Conservation (phyloP, 2,797 vertebrate genomes). For the Myotis myotis region DNA sequence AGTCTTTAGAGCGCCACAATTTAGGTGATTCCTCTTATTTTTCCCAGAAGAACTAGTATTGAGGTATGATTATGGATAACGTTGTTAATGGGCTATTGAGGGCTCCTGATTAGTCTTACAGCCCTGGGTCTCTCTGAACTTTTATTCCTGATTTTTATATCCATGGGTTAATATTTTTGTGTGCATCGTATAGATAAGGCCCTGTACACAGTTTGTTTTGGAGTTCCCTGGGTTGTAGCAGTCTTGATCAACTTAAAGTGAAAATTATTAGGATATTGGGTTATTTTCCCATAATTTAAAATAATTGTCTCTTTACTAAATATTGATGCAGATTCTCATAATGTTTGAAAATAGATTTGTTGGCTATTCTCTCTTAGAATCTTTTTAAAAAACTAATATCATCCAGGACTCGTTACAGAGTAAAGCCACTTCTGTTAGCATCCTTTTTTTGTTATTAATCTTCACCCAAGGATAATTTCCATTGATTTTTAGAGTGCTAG, state of each 20-base stretch:
- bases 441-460: too few species aligned
- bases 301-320: constrained; percentile 33
- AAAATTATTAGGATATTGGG: constrained; percentile 36
- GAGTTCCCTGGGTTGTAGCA: not conserved
- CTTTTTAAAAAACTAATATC: not conserved
- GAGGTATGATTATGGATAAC: not conserved
- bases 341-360: constrained; percentile 22
- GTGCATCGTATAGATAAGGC: not conserved
- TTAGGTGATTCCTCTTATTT: constrained; percentile 49
- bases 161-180: not conserved
- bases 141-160: constrained; percentile 37
- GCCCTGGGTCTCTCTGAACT: not conserved
- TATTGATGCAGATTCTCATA: constrained; percentile 8
- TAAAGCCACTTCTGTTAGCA: not conserved
- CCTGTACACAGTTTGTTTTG: not conserved
- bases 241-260: not conserved
- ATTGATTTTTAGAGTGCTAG: too few species aligned
- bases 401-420: not conserved
- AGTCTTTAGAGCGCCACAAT: not conserved
- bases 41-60: constrained; percentile 14
- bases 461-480: too few species aligned
- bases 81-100: not conserved
- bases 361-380: not conserved
- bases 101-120: not conserved
- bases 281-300: constrained; percentile 34